phyloP scores from a whole-genome alignment of 2,888 invertebrate genomes.

The Trachelus tabidus region DNA sequence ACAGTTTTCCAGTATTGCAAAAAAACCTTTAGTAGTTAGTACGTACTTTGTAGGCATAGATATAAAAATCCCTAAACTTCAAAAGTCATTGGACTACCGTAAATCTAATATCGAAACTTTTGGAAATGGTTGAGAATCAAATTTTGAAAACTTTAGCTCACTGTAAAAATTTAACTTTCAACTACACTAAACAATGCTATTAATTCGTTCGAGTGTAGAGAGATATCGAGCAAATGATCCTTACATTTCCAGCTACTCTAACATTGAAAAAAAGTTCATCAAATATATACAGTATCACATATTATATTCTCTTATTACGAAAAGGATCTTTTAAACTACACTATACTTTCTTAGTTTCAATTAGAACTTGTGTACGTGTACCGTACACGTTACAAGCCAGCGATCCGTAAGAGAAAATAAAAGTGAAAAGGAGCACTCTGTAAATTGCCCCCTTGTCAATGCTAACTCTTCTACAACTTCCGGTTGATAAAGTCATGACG shows the following conservation, averaged over 20 bases:
- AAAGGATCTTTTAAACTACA: neutral
- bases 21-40: neutral
- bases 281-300: neutral
- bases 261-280: neutral
- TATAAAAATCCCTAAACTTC: too few relatives aligned
- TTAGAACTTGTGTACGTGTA: neutral
- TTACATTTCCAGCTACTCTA: neutral
- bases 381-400: neutral
- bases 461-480: neutral
- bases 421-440: neutral
- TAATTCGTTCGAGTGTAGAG: neutral
- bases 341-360: neutral
- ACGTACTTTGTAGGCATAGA: neutral
- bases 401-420: neutral
- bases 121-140: neutral
- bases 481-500: neutral
- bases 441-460: neutral
- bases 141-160: neutral
- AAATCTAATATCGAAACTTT: neutral
- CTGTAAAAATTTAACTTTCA: too few relatives aligned
- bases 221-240: neutral
- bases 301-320: neutral
- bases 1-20: neutral
- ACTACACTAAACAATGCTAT: too few relatives aligned
- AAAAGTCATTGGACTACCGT: neutral